Conservation (phyloP, 2,888 invertebrate species). For the Lasioglossum marginatum region DNA sequence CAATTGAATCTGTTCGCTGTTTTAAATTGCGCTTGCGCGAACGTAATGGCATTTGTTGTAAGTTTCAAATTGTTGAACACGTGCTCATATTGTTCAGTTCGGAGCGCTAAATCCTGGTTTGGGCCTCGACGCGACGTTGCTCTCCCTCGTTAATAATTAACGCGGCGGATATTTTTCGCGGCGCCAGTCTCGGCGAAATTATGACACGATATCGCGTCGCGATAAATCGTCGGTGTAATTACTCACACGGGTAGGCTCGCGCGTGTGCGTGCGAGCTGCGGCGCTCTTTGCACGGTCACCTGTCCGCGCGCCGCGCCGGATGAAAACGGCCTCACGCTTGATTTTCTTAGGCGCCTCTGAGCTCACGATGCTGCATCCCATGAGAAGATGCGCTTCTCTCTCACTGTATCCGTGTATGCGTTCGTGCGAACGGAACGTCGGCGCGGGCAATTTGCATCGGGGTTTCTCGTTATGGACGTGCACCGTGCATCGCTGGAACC, state of each 20-base stretch:
- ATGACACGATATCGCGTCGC: conserved; percentile 73
- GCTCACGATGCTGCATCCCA: conserved; percentile 28
- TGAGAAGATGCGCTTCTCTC: conserved; percentile 8
- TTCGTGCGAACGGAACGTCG: conserved; percentile 40
- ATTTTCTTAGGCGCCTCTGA: conserved; percentile 48
- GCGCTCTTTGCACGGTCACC: conserved; percentile 30
- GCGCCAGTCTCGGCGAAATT: conserved; percentile 59
- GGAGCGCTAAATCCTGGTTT: background rate
- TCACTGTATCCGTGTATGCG: background rate
- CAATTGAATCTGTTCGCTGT: too few relatives aligned
- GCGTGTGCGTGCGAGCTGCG: background rate
- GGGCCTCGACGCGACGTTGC: background rate
- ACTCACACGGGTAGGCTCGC: conserved; percentile 54
- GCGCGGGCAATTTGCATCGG: conserved; percentile 60
- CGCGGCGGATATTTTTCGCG: conserved; percentile 67
- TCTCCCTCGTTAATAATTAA: conserved; percentile 67
- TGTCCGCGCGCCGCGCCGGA: conserved; percentile 2
- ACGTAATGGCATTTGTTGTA: background rate
- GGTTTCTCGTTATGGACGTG: conserved; percentile 28
- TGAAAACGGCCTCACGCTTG: conserved; percentile 10
- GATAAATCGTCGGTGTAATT: conserved; percentile 71
- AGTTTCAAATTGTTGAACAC: background rate
- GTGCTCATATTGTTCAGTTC: background rate
- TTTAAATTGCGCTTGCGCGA: too few relatives aligned
- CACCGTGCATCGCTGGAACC: background rate